These are phyloP conservation scores for Boloria euphrosyne DNA, from an alignment of 2,888 invertebrate species.

Conservation along the genomic window DNA sequence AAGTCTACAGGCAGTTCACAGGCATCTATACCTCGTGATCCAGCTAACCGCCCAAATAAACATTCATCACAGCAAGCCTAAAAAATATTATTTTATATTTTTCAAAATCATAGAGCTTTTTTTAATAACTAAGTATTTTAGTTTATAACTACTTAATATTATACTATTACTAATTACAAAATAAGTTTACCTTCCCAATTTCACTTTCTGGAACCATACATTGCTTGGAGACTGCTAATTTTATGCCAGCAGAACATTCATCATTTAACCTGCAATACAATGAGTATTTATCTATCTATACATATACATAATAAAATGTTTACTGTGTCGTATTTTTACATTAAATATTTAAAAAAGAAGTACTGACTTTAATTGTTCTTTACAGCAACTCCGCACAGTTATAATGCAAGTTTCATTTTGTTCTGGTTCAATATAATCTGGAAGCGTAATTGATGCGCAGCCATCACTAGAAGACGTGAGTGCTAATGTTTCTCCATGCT, in stretches of 20 bases:
- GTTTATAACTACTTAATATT: too few species aligned
- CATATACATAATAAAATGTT: too few species aligned
- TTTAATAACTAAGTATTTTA: too few species aligned
- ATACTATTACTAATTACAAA: background rate
- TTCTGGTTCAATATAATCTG: conserved; percentile 56
- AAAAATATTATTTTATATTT: background rate
- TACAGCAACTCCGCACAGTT: conserved; percentile 55
- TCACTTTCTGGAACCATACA: conserved; percentile 57
- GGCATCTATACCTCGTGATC: conserved; percentile 53
- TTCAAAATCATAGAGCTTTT: too few species aligned
- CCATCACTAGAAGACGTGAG: conserved; percentile 44
- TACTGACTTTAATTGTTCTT: conserved; percentile 59
- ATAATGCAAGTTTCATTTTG: conserved; percentile 51
- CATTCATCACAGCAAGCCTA: conserved; percentile 74
- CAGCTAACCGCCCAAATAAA: conserved; percentile 57
- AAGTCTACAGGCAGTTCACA: conserved; percentile 54
- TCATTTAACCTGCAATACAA: conserved; percentile 54
- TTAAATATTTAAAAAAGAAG: background rate
- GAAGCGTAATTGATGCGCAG: conserved; percentile 50
- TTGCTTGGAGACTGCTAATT: conserved; percentile 53
- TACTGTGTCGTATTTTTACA: background rate
- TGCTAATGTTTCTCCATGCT: conserved; percentile 53
- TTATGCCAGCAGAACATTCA: conserved; percentile 60
- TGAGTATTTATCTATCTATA: too few species aligned
- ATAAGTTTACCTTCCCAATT: conserved; percentile 60